These are phyloP conservation scores for Eutolmus rufibarbis DNA, from an alignment of 2,888 invertebrate species.

Conservation along the genomic window DNA sequence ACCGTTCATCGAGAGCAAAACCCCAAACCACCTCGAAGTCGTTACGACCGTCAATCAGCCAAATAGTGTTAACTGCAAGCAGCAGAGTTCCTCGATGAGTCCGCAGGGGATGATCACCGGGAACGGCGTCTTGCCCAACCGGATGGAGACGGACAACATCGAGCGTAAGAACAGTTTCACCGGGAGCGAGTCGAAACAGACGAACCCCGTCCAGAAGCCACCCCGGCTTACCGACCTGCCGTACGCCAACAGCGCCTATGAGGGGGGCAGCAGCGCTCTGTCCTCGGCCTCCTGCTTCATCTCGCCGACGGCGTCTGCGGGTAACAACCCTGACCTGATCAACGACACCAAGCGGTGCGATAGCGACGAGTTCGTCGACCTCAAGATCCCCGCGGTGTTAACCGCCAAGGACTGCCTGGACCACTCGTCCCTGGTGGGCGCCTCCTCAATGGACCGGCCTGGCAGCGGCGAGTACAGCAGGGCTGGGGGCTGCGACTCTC, in stretches of 20 bases:
- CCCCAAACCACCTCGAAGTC: conserved; percentile 76
- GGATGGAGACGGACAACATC: conserved; percentile 51
- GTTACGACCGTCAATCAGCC: conserved; percentile 71
- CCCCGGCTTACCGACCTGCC: conserved; percentile 73
- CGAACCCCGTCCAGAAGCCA: conserved; percentile 76
- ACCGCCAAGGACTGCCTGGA: conserved; percentile 65
- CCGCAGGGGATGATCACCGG: neutral
- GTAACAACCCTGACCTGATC: conserved; percentile 85
- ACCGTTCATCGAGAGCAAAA: conserved; percentile 78
- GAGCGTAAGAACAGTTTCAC: conserved; percentile 55
- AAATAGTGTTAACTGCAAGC: conserved; percentile 64
- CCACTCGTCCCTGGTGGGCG: conserved; percentile 57
- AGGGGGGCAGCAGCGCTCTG: conserved; percentile 72
- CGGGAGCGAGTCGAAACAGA: conserved; percentile 61
- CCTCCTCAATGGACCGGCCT: conserved; percentile 64
- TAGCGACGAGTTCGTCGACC: conserved; percentile 63
- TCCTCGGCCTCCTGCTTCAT: conserved; percentile 74
- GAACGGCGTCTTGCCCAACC: conserved; percentile 66
- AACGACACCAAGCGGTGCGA: conserved; percentile 79
- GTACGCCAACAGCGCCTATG: conserved; percentile 74
- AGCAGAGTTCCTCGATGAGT: conserved; percentile 55
- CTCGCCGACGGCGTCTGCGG: conserved; percentile 76
- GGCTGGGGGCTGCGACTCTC: conserved; percentile 74
- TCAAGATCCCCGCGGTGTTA: conserved; percentile 56
- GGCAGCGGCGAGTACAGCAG: conserved; percentile 81